These are phyloP conservation scores for Lepidocyrtinus sp. DNA, from an alignment of 2,888 invertebrate genomes.

Conservation along the genomic window DNA sequence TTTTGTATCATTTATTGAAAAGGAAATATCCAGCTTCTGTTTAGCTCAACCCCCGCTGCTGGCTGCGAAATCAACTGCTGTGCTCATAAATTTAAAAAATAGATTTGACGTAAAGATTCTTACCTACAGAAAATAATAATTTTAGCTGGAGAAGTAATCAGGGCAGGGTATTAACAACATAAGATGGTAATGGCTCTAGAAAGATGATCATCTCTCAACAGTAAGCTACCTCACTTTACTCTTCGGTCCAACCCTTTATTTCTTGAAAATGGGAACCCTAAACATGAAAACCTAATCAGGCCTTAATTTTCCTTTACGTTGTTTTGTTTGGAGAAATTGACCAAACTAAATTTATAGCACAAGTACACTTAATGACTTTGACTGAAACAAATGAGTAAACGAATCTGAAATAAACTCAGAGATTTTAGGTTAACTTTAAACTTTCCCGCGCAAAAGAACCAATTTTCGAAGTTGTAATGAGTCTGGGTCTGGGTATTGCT, in stretches of 20 bases:
- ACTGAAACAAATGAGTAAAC: neutral
- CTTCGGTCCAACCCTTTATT: neutral
- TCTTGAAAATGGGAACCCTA: neutral
- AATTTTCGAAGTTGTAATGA: too few species aligned
- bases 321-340: neutral
- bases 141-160: neutral
- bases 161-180: too few species aligned
- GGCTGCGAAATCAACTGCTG: conserved; percentile 25
- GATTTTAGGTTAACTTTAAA: too few species aligned
- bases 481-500: too few species aligned
- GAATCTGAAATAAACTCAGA: neutral
- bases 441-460: too few species aligned
- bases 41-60: conserved; percentile 1
- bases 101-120: neutral
- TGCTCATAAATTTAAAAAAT: conserved; percentile 41
- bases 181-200: conserved; percentile 1
- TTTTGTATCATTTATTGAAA: neutral
- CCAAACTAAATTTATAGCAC: too few species aligned
- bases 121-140: neutral
- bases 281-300: neutral
- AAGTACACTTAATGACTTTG: too few species aligned
- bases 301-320: neutral
- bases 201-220: conserved; percentile 18
- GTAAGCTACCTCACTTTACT: neutral
- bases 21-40: conserved; percentile 14